A percentile compares a stretch with the other conserved stretches of the same genome.
phyloP scores from a whole-genome alignment of 2,797 vertebrate species.

The Helicolenus hilgendorfi region DNA sequence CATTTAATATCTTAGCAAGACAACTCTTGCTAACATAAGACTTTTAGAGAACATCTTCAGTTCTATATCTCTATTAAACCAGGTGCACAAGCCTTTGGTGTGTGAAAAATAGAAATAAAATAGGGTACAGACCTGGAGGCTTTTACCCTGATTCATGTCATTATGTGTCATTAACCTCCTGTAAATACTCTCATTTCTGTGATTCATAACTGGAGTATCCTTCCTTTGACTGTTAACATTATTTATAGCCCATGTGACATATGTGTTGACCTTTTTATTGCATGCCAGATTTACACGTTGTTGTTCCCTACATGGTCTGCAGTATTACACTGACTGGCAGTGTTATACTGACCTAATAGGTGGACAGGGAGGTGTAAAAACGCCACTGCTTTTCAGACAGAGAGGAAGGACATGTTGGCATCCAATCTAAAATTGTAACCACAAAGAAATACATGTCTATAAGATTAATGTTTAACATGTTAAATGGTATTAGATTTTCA shows the following conservation, averaged over 20 bases:
- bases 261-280: constrained; percentile 3
- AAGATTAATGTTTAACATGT: not conserved
- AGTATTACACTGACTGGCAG: not conserved
- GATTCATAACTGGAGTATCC: not conserved
- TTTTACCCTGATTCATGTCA: not conserved
- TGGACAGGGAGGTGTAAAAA: constrained; percentile 5
- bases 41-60: not conserved
- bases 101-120: not conserved
- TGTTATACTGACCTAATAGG: not conserved
- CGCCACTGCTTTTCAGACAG: not conserved
- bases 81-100: not conserved
- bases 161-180: not conserved
- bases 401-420: not conserved
- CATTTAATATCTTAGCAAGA: not conserved
- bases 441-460: not conserved
- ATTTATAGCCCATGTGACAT: not conserved
- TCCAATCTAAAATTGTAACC: not conserved
- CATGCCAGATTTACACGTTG: constrained; percentile 6
- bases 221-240: not conserved
- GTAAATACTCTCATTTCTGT: not conserved
- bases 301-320: not conserved
- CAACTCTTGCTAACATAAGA: not conserved
- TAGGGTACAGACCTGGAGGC: not conserved
- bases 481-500: not conserved
- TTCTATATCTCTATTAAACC: not conserved